Evolutionary conservation across 1,140 invertebrate genomes (phyloP).

Genomic region (Ceratina japonica): DNA sequence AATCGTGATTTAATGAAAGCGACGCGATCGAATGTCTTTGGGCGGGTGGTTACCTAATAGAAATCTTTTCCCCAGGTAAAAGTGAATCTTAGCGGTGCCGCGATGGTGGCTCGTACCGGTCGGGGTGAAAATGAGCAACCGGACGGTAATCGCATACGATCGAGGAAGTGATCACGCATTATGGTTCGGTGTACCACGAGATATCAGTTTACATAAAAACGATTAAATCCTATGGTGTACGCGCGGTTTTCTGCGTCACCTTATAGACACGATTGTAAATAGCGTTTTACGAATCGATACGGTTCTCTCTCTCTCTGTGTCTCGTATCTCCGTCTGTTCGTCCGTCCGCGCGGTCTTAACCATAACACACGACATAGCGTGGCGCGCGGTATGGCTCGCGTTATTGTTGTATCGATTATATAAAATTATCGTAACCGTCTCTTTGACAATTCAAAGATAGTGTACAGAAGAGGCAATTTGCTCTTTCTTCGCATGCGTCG

Average conservation of each 20-base stretch:
- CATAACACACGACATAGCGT: too few species aligned
- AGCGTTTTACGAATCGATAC: conserved; percentile 45
- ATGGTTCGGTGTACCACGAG: conserved; percentile 46
- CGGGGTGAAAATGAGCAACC: conserved; percentile 49
- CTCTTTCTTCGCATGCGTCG: conserved; percentile 5
- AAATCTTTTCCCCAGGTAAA: conserved; percentile 45
- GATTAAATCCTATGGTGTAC: conserved; percentile 31
- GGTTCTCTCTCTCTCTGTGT: conserved; percentile 10
- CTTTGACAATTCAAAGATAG: conserved; percentile 12
- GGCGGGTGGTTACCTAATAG: conserved; percentile 46
- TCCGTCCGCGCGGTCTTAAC: neutral
- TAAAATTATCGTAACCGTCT: conserved; percentile 41
- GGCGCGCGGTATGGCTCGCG: conserved; percentile 11
- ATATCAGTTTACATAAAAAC: conserved; percentile 58
- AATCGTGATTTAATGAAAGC: conserved; percentile 21
- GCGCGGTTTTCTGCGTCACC: conserved; percentile 27
- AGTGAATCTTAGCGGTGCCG: conserved; percentile 36
- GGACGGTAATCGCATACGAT: conserved; percentile 60
- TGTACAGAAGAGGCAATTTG: neutral
- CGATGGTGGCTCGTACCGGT: neutral
- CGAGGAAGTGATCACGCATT: conserved; percentile 61
- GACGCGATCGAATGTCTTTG: conserved; percentile 38
- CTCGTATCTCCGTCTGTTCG: neutral
- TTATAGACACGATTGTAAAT: conserved; percentile 36
- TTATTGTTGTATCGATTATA: conserved; percentile 41